Conservation (phyloP, 2,113 vertebrate species). For the Alectura lathami region DNA sequence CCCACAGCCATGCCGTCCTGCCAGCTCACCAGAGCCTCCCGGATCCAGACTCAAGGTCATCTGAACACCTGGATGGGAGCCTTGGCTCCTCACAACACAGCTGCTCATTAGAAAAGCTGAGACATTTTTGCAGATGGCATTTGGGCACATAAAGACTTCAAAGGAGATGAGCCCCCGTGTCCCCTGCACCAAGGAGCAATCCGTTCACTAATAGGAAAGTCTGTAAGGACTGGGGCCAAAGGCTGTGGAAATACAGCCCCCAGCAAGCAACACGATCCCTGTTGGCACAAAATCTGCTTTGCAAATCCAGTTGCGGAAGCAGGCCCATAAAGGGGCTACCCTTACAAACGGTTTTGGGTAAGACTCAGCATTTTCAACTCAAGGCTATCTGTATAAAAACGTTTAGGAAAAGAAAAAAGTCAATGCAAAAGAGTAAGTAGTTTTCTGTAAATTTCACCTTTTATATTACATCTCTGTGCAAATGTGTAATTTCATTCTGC, state of each 20-base stretch:
- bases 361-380: not conserved
- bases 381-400: constrained; percentile 17
- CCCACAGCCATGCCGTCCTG: not conserved
- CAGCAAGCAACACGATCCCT: not conserved
- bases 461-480: constrained; percentile 24
- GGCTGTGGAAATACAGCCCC: not conserved
- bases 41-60: not conserved
- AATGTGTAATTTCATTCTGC: not conserved
- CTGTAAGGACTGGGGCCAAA: not conserved
- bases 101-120: not conserved
- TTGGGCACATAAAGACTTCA: not conserved
- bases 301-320: not conserved
- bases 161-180: not conserved
- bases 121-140: not conserved
- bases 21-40: not conserved
- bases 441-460: not conserved
- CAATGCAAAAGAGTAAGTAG: not conserved
- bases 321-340: not conserved
- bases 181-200: not conserved
- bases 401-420: constrained; percentile 23
- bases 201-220: not conserved
- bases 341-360: not conserved
- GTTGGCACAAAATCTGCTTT: not conserved
- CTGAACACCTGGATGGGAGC: not conserved
- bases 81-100: not conserved